Evolutionary conservation across 1,140 invertebrate genomes (phyloP).

Genomic region (Melipona quadrifasciata): DNA sequence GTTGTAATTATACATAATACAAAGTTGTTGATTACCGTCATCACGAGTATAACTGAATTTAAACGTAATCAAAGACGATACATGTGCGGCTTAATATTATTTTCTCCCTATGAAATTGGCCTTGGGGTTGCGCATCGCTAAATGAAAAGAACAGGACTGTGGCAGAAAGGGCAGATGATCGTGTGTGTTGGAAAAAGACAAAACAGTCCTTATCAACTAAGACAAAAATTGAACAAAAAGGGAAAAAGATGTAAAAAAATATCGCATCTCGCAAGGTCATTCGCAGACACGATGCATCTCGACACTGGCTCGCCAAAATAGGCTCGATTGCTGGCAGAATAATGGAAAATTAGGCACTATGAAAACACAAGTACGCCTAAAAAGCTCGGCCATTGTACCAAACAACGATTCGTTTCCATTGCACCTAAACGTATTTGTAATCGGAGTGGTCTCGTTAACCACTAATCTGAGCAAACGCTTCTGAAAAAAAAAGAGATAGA

Average conservation of each 20-base stretch:
- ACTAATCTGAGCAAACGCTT: neutral
- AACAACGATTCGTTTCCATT: constrained; percentile 41
- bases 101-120: too few relatives aligned
- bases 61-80: too few relatives aligned
- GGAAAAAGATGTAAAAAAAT: neutral
- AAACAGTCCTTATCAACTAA: neutral
- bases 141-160: constrained; percentile 4
- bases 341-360: constrained; percentile 45
- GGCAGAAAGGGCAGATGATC: neutral
- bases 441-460: neutral
- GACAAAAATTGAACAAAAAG: neutral
- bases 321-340: constrained; percentile 16
- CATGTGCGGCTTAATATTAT: too few relatives aligned
- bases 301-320: neutral
- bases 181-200: neutral
- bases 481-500: neutral
- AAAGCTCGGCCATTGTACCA: constrained; percentile 39
- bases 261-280: constrained; percentile 26
- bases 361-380: constrained; percentile 40
- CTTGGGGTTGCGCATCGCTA: constrained; percentile 13
- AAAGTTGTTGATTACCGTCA: too few relatives aligned
- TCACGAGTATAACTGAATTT: too few relatives aligned
- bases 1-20: too few relatives aligned
- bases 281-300: constrained; percentile 36
- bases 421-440: constrained; percentile 41